Percentiles rank a stretch among this genome's conserved stretches.
Evolutionary conservation across 2,113 vertebrate species (phyloP).

Genomic region (Poecile atricapillus): DNA sequence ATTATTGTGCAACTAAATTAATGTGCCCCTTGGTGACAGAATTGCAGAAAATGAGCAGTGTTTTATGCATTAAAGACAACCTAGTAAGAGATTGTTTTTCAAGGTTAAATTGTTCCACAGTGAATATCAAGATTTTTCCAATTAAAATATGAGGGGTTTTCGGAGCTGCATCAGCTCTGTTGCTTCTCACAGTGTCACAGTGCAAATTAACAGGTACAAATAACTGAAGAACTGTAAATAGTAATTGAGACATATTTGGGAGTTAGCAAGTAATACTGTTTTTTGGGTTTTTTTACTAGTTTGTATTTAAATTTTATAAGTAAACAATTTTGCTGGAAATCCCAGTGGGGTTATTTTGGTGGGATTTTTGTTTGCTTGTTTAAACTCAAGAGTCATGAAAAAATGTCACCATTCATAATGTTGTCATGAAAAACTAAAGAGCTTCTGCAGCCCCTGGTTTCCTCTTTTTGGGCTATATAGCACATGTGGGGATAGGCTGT

Average conservation of each 20-base stretch:
- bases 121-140: conserved; percentile 6
- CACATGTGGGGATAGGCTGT: rapidly evolving
- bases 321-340: neutral
- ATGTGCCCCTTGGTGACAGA: conserved; percentile 5
- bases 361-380: neutral
- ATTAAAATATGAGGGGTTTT: conserved; percentile 19
- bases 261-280: neutral
- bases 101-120: conserved; percentile 34
- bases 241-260: neutral
- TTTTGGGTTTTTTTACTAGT: neutral
- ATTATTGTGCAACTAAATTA: conserved; percentile 47
- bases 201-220: neutral
- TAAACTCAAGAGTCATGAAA: neutral
- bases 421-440: neutral
- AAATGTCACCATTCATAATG: neutral
- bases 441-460: neutral
- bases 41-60: conserved; percentile 19
- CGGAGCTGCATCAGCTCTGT: neutral
- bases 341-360: neutral
- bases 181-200: neutral
- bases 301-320: neutral
- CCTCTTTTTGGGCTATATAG: neutral
- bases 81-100: conserved; percentile 49
- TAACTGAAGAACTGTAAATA: neutral
- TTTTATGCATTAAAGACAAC: conserved; percentile 56